These are phyloP conservation scores for Aelia acuminata DNA, from an alignment of 2,888 invertebrate genomes.

Conservation along the genomic window DNA sequence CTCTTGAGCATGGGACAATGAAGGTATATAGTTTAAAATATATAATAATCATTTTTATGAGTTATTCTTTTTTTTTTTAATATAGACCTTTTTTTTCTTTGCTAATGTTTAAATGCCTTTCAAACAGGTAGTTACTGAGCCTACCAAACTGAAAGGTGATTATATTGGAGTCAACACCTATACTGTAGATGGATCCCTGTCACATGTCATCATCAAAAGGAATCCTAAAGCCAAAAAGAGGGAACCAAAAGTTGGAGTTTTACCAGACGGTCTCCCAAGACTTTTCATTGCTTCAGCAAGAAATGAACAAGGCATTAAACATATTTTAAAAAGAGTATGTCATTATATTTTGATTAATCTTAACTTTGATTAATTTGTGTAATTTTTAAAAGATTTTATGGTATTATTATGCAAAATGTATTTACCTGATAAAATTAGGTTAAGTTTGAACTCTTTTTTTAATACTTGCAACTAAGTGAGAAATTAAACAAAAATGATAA, in stretches of 20 bases:
- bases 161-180: constrained; percentile 80
- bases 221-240: constrained; percentile 68
- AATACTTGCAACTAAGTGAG: too few species aligned
- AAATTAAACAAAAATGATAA: too few species aligned
- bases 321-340: too few species aligned
- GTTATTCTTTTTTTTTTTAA: too few species aligned
- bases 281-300: constrained; percentile 71
- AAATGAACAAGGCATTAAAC: constrained; percentile 71
- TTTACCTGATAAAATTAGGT: too few species aligned
- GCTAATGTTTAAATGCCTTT: background rate
- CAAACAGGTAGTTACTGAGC: constrained; percentile 79
- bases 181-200: constrained; percentile 74
- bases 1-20: constrained; percentile 62
- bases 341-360: background rate
- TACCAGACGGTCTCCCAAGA: constrained; percentile 67
- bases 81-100: too few species aligned
- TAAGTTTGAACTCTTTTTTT: too few species aligned
- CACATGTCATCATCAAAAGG: constrained; percentile 70
- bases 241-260: too few species aligned
- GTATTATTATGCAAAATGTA: too few species aligned
- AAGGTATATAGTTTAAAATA: background rate
- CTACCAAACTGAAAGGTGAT: constrained; percentile 79
- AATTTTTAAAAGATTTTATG: background rate
- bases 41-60: background rate
- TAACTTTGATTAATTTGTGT: background rate